Evolutionary conservation across 1,140 invertebrate genomes (phyloP).

Genomic region (Paralvinella palmiformis): DNA sequence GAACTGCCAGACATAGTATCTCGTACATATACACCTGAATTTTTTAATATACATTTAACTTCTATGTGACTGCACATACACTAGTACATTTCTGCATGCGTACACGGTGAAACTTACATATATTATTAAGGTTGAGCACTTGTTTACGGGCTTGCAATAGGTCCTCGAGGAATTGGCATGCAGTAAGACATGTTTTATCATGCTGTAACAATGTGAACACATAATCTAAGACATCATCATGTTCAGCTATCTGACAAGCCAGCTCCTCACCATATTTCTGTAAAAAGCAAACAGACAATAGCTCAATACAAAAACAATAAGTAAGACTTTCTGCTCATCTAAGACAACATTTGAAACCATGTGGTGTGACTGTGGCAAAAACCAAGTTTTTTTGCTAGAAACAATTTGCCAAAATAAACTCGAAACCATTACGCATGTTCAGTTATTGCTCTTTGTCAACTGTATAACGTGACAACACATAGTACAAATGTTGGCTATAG

Average conservation of each 20-base stretch:
- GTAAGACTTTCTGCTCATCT: no score
- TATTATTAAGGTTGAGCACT: slow-evolving; percentile 40
- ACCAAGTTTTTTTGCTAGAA: no score
- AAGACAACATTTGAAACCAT: no score
- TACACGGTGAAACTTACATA: slow-evolving; percentile 32
- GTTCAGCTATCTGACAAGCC: slow-evolving; percentile 26
- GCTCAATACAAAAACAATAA: not conserved
- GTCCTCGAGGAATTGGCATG: slow-evolving; percentile 47
- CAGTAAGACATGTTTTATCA: slow-evolving; percentile 41
- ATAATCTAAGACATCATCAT: slow-evolving; percentile 40
- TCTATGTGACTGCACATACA: not conserved
- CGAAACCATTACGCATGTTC: no score
- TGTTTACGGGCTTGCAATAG: slow-evolving; percentile 37
- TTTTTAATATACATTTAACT: not conserved
- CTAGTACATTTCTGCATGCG: no score
- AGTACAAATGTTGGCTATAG: no score
- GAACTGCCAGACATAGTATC: not conserved
- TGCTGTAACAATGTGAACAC: slow-evolving; percentile 41
- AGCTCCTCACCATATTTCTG: slow-evolving; percentile 30
- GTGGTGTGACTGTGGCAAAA: no score
- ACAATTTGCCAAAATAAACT: no score
- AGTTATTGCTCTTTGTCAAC: no score
- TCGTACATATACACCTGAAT: not conserved
- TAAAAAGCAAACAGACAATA: slow-evolving; percentile 9
- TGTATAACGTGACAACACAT: no score